A percentile compares a stretch with the other conserved stretches of the same genome.
Evolutionary conservation across 1,140 invertebrate genomes (phyloP).

Genomic region (Orius insidiosus): DNA sequence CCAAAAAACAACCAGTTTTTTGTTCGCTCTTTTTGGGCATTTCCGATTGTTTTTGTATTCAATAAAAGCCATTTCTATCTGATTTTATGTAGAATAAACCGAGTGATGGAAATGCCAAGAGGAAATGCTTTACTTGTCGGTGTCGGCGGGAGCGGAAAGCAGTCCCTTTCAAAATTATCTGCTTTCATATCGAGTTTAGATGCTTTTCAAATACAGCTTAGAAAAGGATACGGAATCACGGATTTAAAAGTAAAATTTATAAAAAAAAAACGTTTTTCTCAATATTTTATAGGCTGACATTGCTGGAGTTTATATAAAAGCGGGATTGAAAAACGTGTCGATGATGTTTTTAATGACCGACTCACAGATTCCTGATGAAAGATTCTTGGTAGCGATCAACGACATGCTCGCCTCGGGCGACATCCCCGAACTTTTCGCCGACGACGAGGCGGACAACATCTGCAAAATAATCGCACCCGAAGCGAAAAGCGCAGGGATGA

Average conservation of each 20-base stretch:
- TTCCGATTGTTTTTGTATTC: too few relatives aligned
- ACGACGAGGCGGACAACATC: conserved; percentile 86
- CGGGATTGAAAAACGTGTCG: conserved; percentile 71
- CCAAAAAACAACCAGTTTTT: too few relatives aligned
- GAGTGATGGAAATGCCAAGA: conserved; percentile 77
- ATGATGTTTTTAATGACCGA: conserved; percentile 87
- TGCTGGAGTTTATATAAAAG: conserved; percentile 62
- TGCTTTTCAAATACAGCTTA: conserved; percentile 78
- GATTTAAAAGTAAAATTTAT: conserved; percentile 50
- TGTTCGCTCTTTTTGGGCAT: too few relatives aligned
- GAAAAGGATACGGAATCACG: conserved; percentile 68
- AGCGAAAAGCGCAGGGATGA: conserved; percentile 60
- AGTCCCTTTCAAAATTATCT: conserved; percentile 70
- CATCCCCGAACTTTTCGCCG: conserved; percentile 74
- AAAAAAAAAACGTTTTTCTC: neutral
- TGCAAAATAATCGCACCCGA: conserved; percentile 65
- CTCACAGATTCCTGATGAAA: conserved; percentile 78
- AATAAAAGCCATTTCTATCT: too few relatives aligned
- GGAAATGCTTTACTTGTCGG: conserved; percentile 85
- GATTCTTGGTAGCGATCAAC: conserved; percentile 82
- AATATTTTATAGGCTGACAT: conserved; percentile 39
- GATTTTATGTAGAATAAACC: conserved; percentile 49
- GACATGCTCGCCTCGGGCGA: conserved; percentile 87
- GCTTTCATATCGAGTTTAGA: conserved; percentile 78
- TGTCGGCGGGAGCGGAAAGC: conserved; percentile 88